Conservation (phyloP, 2,113 vertebrate genomes). For the Chloebia gouldiae region DNA sequence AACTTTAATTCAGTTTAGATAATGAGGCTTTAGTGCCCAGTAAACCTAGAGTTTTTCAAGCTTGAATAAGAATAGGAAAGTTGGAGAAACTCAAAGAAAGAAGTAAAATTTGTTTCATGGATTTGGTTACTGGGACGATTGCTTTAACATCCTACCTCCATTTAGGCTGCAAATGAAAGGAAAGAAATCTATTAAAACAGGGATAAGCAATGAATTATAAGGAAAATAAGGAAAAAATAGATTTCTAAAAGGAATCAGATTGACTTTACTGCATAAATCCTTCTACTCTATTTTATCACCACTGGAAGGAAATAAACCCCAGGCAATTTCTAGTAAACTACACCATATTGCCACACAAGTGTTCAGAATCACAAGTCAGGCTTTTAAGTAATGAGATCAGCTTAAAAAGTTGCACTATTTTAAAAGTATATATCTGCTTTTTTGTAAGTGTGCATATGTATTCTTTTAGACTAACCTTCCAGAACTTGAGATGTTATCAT, state of each 20-base stretch:
- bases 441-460: background rate
- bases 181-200: background rate
- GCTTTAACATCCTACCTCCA: background rate
- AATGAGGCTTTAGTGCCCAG: background rate
- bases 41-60: background rate
- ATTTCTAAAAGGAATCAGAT: background rate
- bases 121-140: background rate
- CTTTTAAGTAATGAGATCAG: background rate
- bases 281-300: background rate
- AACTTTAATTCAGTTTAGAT: background rate
- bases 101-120: background rate
- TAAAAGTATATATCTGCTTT: background rate
- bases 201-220: background rate
- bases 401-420: background rate
- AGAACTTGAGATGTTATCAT: background rate
- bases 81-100: background rate
- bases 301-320: background rate
- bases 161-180: slow-evolving; percentile 1
- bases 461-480: background rate
- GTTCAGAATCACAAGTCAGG: background rate
- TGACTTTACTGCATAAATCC: background rate
- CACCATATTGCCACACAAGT: background rate
- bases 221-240: background rate
- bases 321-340: background rate
- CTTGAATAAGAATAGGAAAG: background rate